phyloP scores from a whole-genome alignment of 2,113 vertebrate genomes.

The Athene cunicularia region DNA sequence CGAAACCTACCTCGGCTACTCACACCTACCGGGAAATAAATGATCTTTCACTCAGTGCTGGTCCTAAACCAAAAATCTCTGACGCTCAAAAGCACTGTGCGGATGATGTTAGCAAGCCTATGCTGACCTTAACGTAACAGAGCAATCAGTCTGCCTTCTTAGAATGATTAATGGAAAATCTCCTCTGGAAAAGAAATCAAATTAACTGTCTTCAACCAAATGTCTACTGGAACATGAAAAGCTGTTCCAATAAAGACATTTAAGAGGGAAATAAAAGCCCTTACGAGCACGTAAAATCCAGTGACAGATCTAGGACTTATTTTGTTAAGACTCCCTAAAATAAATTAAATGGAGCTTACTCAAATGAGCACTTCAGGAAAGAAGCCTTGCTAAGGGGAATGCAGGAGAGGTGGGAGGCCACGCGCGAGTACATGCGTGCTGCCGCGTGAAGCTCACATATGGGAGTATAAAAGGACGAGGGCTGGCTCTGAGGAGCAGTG shows the following conservation, averaged over 20 bases:
- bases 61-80: neutral
- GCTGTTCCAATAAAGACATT: constrained; percentile 78
- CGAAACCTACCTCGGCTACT: neutral
- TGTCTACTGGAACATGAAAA: constrained; percentile 79
- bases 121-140: constrained; percentile 74
- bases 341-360: constrained; percentile 63
- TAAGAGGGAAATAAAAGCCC: constrained; percentile 46
- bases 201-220: constrained; percentile 83
- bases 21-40: neutral
- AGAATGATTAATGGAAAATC: constrained; percentile 81
- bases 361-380: constrained; percentile 46
- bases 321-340: constrained; percentile 71
- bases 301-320: constrained; percentile 74
- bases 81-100: constrained; percentile 22
- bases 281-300: constrained; percentile 65
- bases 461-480: neutral
- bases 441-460: neutral
- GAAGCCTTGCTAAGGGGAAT: neutral
- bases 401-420: neutral
- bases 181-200: constrained; percentile 82
- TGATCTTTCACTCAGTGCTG: neutral
- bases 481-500: neutral
- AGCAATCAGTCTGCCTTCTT: constrained; percentile 78
- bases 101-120: constrained; percentile 69
- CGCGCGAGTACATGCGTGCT: neutral